phyloP scores from a whole-genome alignment of 2,113 vertebrate genomes.

The Lanius collurio region DNA sequence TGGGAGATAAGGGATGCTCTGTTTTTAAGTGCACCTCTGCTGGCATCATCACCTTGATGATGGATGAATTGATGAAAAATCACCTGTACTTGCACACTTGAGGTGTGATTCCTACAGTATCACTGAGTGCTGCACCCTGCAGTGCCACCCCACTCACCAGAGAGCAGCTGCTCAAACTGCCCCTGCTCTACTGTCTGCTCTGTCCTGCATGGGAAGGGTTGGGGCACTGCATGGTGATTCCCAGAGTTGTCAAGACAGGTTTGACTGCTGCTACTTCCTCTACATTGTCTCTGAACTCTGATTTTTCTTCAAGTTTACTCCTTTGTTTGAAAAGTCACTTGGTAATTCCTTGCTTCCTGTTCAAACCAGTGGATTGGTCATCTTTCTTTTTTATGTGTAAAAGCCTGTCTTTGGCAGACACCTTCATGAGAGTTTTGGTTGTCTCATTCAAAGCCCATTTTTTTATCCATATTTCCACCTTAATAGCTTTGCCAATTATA shows the following conservation, averaged over 20 bases:
- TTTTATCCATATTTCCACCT: neutral
- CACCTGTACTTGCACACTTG: rapidly evolving
- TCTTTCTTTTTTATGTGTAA: neutral
- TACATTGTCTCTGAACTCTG: neutral
- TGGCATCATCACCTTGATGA: too few species aligned
- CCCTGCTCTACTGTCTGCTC: neutral
- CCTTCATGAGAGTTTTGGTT: neutral
- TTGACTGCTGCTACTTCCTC: neutral
- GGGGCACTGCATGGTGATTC: neutral
- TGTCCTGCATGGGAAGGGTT: neutral
- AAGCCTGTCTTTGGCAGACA: neutral
- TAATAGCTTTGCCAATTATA: neutral
- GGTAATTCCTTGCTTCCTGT: neutral
- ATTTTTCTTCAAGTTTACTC: neutral
- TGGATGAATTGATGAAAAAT: neutral
- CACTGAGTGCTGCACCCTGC: neutral
- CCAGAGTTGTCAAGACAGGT: neutral
- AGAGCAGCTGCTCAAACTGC: neutral
- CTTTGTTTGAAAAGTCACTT: neutral
- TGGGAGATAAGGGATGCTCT: neutral
- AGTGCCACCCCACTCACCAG: neutral
- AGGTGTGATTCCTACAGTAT: neutral
- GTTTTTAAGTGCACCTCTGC: neutral
- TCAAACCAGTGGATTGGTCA: neutral
- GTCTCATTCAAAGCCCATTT: neutral